These are phyloP conservation scores for Carassius carassius DNA, from an alignment of 2,113 vertebrate genomes.

Conservation along the genomic window DNA sequence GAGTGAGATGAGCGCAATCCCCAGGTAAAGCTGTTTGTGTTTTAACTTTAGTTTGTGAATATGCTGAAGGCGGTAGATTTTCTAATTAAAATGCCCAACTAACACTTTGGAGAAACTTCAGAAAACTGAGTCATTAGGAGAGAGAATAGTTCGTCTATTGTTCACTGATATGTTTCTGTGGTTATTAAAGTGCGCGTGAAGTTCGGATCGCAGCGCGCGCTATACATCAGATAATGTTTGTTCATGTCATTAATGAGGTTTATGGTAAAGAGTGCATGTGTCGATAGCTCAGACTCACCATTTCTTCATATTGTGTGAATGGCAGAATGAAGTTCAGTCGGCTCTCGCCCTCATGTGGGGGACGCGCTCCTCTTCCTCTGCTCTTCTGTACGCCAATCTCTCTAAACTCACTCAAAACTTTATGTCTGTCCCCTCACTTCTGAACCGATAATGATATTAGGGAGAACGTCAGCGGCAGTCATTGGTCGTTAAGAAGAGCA, in stretches of 20 bases:
- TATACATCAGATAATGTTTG: not conserved
- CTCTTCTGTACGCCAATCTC: constrained; percentile 17
- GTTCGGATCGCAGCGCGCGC: not conserved
- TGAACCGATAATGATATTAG: not conserved
- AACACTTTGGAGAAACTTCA: not conserved
- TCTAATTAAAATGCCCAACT: not conserved
- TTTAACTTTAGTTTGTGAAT: not conserved
- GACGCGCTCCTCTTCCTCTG: constrained; percentile 5
- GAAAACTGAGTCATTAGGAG: not conserved
- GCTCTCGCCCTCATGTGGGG: constrained; percentile 36
- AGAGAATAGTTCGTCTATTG: not conserved
- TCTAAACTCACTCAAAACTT: constrained; percentile 37
- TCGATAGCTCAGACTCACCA: constrained; percentile 74
- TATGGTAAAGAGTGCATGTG: constrained; percentile 9
- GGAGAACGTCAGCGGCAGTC: not conserved
- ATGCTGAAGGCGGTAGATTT: not conserved
- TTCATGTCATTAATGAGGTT: not conserved
- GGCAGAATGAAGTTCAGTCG: constrained; percentile 68
- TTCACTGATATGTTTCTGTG: not conserved
- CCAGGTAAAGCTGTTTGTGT: not conserved
- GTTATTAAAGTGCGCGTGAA: not conserved
- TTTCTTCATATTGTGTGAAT: constrained; percentile 79
- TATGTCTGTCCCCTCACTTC: not conserved
- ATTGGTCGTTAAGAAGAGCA: not conserved
- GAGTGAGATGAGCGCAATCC: not conserved